Conservation (phyloP, 2,113 vertebrate genomes). For the Hyla sarda region DNA sequence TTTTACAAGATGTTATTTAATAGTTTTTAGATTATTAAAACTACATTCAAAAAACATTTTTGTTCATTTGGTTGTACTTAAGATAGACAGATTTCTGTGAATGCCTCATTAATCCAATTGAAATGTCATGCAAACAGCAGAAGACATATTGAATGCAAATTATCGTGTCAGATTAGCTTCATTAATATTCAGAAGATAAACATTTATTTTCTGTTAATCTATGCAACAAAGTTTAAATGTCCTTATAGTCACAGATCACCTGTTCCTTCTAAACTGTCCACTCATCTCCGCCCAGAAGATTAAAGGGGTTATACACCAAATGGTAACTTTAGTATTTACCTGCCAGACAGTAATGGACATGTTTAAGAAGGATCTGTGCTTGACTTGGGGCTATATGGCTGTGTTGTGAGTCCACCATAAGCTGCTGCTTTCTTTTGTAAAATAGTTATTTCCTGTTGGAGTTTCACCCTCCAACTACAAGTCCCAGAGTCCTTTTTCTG, state of each 20-base stretch:
- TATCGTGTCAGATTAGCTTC: neutral
- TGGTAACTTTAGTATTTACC: too few species aligned
- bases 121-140: neutral
- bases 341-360: too few species aligned
- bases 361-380: too few species aligned
- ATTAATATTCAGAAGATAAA: neutral
- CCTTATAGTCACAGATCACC: neutral
- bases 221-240: neutral
- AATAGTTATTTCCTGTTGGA: too few species aligned
- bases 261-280: neutral
- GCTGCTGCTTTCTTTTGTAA: too few species aligned
- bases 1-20: too few species aligned
- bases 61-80: neutral
- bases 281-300: neutral
- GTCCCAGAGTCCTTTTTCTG: too few species aligned
- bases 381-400: too few species aligned
- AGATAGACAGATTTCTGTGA: neutral
- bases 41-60: neutral
- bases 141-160: neutral
- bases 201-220: neutral
- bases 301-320: too few species aligned
- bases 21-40: neutral
- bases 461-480: too few species aligned
- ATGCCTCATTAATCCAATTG: neutral
- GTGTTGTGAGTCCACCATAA: too few species aligned